Evolutionary conservation across 2,888 invertebrate species (phyloP), one percentile per base, ranked within the genome.

Genomic region (Rotaria socialis): DNA sequence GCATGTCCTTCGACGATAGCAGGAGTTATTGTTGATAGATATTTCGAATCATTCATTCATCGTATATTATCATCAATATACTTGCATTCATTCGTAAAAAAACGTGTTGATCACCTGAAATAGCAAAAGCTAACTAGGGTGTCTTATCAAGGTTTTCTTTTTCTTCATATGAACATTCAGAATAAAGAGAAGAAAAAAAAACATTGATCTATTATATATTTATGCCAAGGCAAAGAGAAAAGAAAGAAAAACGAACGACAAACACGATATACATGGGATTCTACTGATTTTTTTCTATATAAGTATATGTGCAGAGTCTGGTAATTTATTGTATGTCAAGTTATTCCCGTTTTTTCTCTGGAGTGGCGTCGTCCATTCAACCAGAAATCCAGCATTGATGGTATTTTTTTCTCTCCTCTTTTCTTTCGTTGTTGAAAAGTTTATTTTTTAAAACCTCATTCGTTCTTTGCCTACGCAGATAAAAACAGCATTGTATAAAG

Each of bases 101-200:
- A 67, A 67, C 35, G 27, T 67, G 14, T 35, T 41, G 6, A 35
- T 41, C 16, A 67, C 35, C 16, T 67, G 67, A 8, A 27, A 67
- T 16, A 67, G 35, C 27, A 35, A 41, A 52, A 35, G 2, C 35
- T 67, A 67, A 7, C 35, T 19, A 6, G 67, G 35, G 14, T 67
- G 35, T 67, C 35, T 67, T 41, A 14, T 67, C 67, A 67, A 67
- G 67, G 67, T 67, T 67, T 67, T 60, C 50, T 50, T 50, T 67
- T 67, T 67, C 19, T 35, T 67, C 5, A 35, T 67, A 41, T 67
- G 67, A 67, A 67, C 67, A 67, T 67, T 67, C 67, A 19, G 14
- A 16, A 35, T 35, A 52, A 52, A 52, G 10, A 55, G 52, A 67
- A 35, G 35, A 35, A 27, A 14, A 35, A 35, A 41, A 67, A 67